Base-by-base conservation (phyloP, 92 coral and sea anemone species). In the Epizoanthus stellaris region DNA sequence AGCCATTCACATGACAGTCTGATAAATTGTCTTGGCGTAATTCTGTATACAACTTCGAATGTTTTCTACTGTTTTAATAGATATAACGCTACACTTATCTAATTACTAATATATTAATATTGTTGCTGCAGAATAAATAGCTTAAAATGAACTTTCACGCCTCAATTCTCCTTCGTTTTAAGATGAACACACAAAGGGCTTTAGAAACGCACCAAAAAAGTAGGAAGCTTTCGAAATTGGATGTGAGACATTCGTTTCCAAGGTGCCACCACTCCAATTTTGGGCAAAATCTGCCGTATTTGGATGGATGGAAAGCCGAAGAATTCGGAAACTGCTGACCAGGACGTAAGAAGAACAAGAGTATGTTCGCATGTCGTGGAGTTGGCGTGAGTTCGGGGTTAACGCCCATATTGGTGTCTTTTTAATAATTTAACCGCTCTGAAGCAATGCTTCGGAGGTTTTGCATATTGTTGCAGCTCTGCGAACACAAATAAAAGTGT, bases 401-500 rank as follows among this genome's bases (percentile, higher is more conserved):
- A 56, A 89, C 91, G 91, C 91, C 91, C 91, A 73, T 42, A 12
- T 43, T 79, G 70, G 60, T n/a, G n/a, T n/a, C n/a, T n/a, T n/a
- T n/a, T n/a, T n/a, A n/a, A n/a, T n/a, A n/a, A n/a, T n/a, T n/a
- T n/a, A n/a, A n/a, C n/a, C n/a, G 16, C 73, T 3, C 43, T 62
- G 21, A 20, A 45, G 71, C 39, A 40, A 19, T 79, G 83, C 61
- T 63, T 21, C 58, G 53, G 47, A 79, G 72, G 61, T 59, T 62
- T 64, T 79, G 72, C 83, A 79, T 64, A 79, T 63, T 49, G 45
- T 64, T 21, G 47, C 14, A 39, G 30, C 15, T 21, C 19, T 62
- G 83, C 70, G 15, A 38, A 23, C n/a, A 4, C 57, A 79, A 59
- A 59, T 38, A 79, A 10, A 25, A 42, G 21, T 64, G 23, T 25